Evolutionary conservation across 2,797 vertebrate genomes (phyloP), one percentile per base, ranked within the genome.

Genomic region (Coracias cyanogaster): DNA sequence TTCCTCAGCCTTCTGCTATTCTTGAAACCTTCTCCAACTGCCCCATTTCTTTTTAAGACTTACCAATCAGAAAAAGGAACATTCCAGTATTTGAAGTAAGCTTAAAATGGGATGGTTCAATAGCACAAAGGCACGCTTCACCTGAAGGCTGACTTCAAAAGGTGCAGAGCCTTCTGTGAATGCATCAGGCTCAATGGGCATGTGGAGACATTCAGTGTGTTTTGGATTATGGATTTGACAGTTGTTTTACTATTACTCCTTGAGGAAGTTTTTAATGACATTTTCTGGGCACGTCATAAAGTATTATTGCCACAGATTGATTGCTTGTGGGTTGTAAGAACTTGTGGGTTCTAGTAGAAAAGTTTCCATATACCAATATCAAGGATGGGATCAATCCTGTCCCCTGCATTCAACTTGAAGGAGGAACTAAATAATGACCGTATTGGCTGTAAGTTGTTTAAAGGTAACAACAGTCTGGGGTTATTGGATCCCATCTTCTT

Each of bases 121-220:
- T n/a, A 62, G 25, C 57, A 78, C 15, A 88, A 83, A 90, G 45
- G 45, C 26, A 37, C 24, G 21, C 31, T 60, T 64, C 89, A 58
- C 67, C 79, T 90, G 66, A 69, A 95, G 55, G 33, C 6, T 61
- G 49, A n/a, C 64, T 93, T 93, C 60, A 92, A 69, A 93, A 54
- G n/a, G 14, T 52, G 60, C 35, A 52, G 57, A 67, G 31, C 24
- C 24, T 72, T 71, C 48, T 74, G 37, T 51, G 69, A 88, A 35
- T 41, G 16, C 31, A 31, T 13, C 6, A 6, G 43, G 31, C 37
- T 72, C 65, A 4, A 4, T 1, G 16, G 20, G 39, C 62, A 41
- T 19, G 51, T 39, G 46, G 43, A 81, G 51, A 66, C 9, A 67
- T 52, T 57, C 70, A 25, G 20, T 7, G 17, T 25, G 65, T 20